These are phyloP conservation scores for Heliothis peltigera DNA, from an alignment of 2,888 invertebrate species.

Conservation along the genomic window DNA sequence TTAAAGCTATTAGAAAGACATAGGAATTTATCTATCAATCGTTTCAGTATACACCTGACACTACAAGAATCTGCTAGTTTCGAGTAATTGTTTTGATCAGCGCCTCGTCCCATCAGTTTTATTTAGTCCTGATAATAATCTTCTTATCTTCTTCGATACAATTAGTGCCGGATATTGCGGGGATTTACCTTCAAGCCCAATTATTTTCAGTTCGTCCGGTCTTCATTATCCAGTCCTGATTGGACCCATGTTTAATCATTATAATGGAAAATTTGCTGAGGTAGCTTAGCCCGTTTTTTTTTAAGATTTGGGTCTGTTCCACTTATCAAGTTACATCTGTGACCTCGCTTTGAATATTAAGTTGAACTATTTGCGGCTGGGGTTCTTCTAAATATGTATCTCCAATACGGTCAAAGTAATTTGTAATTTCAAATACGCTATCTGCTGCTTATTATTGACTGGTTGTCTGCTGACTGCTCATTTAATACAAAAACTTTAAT, in stretches of 20 bases:
- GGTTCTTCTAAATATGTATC: too few species aligned
- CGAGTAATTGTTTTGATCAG: neutral
- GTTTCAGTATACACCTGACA: neutral
- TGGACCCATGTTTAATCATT: slow-evolving; percentile 37
- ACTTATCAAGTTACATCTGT: neutral
- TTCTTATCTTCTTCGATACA: slow-evolving; percentile 26
- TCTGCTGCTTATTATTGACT: too few species aligned
- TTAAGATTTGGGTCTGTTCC: neutral
- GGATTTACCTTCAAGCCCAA: slow-evolving; percentile 31
- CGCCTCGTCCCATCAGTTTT: slow-evolving; percentile 5
- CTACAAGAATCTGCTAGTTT: neutral
- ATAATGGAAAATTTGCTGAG: slow-evolving; percentile 32
- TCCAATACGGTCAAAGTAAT: too few species aligned
- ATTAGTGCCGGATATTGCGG: slow-evolving; percentile 46
- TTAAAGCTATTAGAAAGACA: neutral
- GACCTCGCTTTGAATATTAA: neutral
- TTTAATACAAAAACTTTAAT: too few species aligned
- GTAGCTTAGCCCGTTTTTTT: neutral
- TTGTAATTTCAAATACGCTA: too few species aligned
- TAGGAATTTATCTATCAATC: neutral
- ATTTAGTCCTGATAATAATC: slow-evolving; percentile 32
- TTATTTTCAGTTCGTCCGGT: slow-evolving; percentile 38
- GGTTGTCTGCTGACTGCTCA: too few species aligned
- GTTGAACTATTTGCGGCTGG: too few species aligned
- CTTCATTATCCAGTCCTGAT: slow-evolving; percentile 45